phyloP scores from a whole-genome alignment of 30 jellyfish, hydroid and myxozoan genomes.

The Chrysaora quinquecirrha region DNA sequence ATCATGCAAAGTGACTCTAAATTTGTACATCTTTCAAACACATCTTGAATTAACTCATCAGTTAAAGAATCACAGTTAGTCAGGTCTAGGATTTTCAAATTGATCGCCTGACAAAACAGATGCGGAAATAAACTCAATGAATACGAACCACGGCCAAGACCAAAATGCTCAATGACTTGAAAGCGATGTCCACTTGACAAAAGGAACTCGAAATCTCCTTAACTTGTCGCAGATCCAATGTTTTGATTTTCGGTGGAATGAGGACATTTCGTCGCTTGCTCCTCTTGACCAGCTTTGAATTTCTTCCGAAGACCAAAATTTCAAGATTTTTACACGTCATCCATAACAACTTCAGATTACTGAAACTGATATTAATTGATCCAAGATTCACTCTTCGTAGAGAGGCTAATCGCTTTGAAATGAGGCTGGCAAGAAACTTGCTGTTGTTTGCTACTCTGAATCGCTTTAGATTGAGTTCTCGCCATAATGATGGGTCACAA shows the following conservation, averaged over 20 bases:
- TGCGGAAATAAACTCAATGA: constrained; percentile 57
- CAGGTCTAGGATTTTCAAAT: constrained; percentile 66
- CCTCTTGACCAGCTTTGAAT: constrained; percentile 52
- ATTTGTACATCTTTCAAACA: constrained; percentile 63
- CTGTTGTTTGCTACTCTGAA: constrained; percentile 26
- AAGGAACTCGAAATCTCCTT: constrained; percentile 89
- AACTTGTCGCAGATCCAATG: constrained; percentile 86
- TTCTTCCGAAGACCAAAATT: constrained; percentile 80
- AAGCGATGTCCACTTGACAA: constrained; percentile 58
- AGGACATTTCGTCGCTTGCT: constrained; percentile 31
- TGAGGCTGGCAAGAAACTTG: constrained; percentile 40
- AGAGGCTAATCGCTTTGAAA: constrained; percentile 42
- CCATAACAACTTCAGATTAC: constrained; percentile 52
- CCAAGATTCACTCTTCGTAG: constrained; percentile 78
- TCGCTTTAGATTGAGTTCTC: constrained; percentile 55
- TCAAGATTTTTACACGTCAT: constrained; percentile 64
- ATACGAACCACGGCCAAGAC: constrained; percentile 78
- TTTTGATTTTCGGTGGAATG: constrained; percentile 64
- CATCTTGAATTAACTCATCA: constrained; percentile 68
- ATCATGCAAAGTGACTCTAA: constrained; percentile 83
- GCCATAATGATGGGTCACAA: constrained; percentile 82
- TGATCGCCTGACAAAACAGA: constrained; percentile 67
- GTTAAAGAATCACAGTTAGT: constrained; percentile 82
- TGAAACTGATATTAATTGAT: constrained; percentile 51
- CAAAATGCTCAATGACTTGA: constrained; percentile 54